phyloP scores from a whole-genome alignment of 2,888 invertebrate genomes.

The Nowickia ferox region DNA sequence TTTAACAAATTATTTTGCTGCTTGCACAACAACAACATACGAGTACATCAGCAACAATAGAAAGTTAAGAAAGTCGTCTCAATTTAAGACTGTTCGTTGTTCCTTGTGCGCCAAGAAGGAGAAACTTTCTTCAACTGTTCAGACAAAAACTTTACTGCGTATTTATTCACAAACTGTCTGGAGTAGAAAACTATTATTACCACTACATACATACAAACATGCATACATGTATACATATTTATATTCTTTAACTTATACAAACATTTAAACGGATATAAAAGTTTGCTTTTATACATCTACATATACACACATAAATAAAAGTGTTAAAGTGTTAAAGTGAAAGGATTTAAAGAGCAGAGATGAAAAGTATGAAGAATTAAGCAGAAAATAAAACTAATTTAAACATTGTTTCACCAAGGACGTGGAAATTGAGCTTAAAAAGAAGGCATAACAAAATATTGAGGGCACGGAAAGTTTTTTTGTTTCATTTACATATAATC shows the following conservation, averaged over 20 bases:
- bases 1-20: constrained; percentile 46
- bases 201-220: not conserved
- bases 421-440: no score
- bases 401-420: not conserved
- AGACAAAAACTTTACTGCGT: constrained; percentile 54
- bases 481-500: not conserved
- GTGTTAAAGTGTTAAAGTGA: constrained; percentile 45
- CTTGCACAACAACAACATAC: constrained; percentile 15
- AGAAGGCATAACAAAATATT: not conserved
- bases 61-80: constrained; percentile 60
- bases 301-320: not conserved
- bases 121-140: constrained; percentile 27
- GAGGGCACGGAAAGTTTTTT: not conserved
- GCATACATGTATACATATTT: not conserved
- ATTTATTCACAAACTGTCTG: constrained; percentile 65
- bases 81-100: constrained; percentile 30
- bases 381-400: constrained; percentile 14
- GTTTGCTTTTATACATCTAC: not conserved
- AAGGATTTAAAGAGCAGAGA: constrained; percentile 38
- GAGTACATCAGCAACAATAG: constrained; percentile 41
- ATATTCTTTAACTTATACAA: constrained; percentile 5
- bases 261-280: constrained; percentile 1
- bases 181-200: constrained; percentile 60
- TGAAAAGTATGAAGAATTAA: not conserved
- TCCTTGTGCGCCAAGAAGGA: constrained; percentile 17